These are phyloP conservation scores for Limanda limanda DNA, from an alignment of 2,113 vertebrate genomes.

Conservation along the genomic window DNA sequence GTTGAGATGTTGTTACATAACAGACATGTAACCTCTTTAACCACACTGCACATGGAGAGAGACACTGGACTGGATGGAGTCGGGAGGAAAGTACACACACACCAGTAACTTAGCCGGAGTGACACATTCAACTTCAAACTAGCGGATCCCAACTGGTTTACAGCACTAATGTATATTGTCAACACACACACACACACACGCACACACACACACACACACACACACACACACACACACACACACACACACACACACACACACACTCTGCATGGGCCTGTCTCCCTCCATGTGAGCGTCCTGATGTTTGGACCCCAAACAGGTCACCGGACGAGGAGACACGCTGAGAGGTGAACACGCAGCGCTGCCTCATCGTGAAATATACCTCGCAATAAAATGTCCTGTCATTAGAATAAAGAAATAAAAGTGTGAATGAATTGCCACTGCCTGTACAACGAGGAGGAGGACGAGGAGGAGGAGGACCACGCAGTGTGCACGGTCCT, in stretches of 20 bases:
- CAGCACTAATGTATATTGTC: background rate
- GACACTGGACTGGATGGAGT: slow-evolving; percentile 9
- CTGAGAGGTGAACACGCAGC: background rate
- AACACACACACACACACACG: slow-evolving; percentile 5
- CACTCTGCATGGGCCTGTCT: slow-evolving; percentile 48
- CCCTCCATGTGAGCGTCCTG: slow-evolving; percentile 33
- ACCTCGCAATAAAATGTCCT: slow-evolving; percentile 8
- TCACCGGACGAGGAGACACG: slow-evolving; percentile 25
- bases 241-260: slow-evolving; percentile 18
- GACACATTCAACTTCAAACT: slow-evolving; percentile 1
- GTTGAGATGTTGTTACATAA: slow-evolving; percentile 74
- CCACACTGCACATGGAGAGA: slow-evolving; percentile 25
- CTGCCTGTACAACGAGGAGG: slow-evolving; percentile 4
- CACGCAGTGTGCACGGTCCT: slow-evolving; percentile 32
- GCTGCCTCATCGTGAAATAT: background rate
- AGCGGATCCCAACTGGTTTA: no score
- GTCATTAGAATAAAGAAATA: background rate
- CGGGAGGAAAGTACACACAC: slow-evolving; percentile 36
- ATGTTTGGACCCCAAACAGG: slow-evolving; percentile 54
- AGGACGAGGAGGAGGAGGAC: background rate
- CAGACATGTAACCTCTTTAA: slow-evolving; percentile 46
- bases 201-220: background rate
- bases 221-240: background rate
- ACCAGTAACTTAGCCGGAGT: slow-evolving; percentile 51
- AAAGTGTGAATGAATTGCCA: slow-evolving; percentile 14